These are phyloP conservation scores for Rhopalosiphum padi DNA, from an alignment of 1,140 invertebrate species.

Conservation along the genomic window DNA sequence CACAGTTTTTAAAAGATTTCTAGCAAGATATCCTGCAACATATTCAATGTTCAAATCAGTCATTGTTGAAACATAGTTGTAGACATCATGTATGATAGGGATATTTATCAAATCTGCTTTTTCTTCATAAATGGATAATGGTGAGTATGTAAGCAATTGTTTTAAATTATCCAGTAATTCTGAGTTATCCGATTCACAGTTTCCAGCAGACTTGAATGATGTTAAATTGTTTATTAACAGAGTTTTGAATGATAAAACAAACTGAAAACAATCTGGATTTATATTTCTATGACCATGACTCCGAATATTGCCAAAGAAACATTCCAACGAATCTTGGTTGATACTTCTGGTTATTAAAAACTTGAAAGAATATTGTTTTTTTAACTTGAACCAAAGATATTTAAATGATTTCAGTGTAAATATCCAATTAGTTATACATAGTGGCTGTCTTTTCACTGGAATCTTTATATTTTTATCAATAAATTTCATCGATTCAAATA, in stretches of 20 bases:
- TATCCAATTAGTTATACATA: background rate
- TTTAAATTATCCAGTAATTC: background rate
- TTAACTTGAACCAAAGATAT: background rate
- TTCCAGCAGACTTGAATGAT: background rate
- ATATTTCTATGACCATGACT: background rate
- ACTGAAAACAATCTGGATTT: slow-evolving; percentile 31
- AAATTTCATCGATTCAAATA: background rate
- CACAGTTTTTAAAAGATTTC: background rate
- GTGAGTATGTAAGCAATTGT: background rate
- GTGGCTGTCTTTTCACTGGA: background rate
- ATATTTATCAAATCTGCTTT: background rate
- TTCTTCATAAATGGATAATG: background rate
- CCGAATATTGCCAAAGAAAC: background rate
- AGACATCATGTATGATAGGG: background rate
- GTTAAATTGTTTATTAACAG: background rate
- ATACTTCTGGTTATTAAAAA: background rate
- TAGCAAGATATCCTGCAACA: background rate
- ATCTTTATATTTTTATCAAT: background rate
- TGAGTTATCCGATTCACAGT: background rate
- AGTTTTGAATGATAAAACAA: slow-evolving; percentile 6
- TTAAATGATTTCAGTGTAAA: background rate
- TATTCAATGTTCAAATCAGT: background rate
- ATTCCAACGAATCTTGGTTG: background rate
- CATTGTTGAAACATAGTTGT: background rate
- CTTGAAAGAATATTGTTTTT: background rate